These are phyloP conservation scores for Liparis tanakae DNA, from an alignment of 2,797 vertebrate genomes.

Conservation along the genomic window DNA sequence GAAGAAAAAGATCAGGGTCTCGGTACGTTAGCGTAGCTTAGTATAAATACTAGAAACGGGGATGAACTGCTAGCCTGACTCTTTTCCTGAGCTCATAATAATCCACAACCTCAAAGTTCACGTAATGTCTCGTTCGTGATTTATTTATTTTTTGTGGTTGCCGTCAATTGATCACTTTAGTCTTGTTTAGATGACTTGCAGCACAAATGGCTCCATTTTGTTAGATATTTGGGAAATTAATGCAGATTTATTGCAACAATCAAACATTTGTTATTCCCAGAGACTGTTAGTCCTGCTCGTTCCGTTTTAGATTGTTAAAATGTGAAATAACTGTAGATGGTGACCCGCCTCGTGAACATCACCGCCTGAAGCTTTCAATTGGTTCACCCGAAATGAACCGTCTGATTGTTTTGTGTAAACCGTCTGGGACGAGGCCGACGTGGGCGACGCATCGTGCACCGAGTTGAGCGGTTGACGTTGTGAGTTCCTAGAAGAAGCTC, in stretches of 20 bases:
- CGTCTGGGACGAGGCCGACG: conserved; percentile 39
- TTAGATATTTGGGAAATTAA: too few relatives aligned
- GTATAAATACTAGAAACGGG: neutral
- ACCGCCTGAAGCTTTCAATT: too few relatives aligned
- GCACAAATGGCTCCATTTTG: too few relatives aligned
- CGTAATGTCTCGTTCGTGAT: too few relatives aligned
- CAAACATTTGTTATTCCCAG: too few relatives aligned
- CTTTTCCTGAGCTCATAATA: too few relatives aligned
- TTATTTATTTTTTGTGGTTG: too few relatives aligned
- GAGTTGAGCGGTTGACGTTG: conserved; percentile 67
- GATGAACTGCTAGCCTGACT: neutral
- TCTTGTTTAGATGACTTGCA: too few relatives aligned
- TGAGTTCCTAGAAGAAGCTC: conserved; percentile 33
- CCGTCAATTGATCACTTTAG: too few relatives aligned
- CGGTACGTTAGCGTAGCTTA: neutral
- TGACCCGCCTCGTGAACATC: neutral
- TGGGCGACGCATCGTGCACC: conserved; percentile 26
- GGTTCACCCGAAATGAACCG: neutral
- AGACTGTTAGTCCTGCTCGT: neutral
- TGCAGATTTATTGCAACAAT: too few relatives aligned
- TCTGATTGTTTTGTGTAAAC: conserved; percentile 37
- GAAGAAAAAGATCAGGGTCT: neutral
- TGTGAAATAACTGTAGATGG: neutral
- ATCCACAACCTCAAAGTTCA: too few relatives aligned
- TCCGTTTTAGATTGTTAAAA: neutral